These are phyloP conservation scores for Notarius quadriscutis DNA, from an alignment of 2,113 vertebrate species.

Conservation along the genomic window DNA sequence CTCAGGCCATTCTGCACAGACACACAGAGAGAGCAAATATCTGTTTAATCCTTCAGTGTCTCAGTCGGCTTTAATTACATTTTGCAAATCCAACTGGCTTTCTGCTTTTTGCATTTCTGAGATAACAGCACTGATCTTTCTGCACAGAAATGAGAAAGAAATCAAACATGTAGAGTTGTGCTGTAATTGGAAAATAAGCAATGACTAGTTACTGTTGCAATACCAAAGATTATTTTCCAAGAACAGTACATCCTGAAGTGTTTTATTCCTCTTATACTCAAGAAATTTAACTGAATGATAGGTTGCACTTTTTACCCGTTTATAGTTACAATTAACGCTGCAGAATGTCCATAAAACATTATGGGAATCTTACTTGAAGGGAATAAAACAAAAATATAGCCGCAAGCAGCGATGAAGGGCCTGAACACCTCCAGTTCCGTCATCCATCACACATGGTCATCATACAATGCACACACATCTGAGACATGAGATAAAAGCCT, in stretches of 20 bases:
- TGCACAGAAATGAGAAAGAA: neutral
- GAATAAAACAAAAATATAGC: neutral
- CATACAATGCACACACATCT: no score
- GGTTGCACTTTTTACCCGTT: neutral
- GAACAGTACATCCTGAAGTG: neutral
- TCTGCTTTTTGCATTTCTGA: neutral
- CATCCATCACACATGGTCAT: no score
- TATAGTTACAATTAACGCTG: neutral
- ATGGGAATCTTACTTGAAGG: neutral
- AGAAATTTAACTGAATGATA: neutral
- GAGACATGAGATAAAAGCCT: no score
- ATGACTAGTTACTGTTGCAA: neutral
- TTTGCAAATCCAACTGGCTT: neutral
- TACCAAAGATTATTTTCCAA: neutral
- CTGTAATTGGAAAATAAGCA: neutral
- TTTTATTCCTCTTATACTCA: neutral
- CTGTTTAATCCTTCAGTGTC: neutral
- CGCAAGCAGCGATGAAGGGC: no score
- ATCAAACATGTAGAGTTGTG: neutral
- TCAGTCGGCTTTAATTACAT: neutral
- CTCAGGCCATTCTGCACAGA: constrained; percentile 81
- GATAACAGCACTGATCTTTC: neutral
- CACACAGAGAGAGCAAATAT: neutral
- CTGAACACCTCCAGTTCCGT: no score
- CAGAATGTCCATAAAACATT: neutral